Base-by-base conservation (phyloP, 2,113 vertebrate genomes). In the Tetrax tetrax region DNA sequence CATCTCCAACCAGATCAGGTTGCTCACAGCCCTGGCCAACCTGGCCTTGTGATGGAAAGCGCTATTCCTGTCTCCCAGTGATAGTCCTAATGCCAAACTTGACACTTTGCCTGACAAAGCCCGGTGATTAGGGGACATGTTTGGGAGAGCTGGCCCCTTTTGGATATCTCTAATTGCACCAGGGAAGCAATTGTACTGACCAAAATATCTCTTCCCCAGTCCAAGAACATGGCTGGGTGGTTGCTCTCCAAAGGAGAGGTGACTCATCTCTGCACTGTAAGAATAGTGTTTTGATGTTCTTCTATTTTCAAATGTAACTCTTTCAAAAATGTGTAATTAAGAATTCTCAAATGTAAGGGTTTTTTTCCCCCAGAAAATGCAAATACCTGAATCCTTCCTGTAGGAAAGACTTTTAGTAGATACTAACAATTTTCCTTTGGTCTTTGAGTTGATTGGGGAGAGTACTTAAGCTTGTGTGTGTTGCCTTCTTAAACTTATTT, bases 181-280 rank as follows among this genome's bases (percentile, higher is more conserved):
- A 2, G 75, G 56, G 22, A 70, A 70, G 35, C 79, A 43, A 60
- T 9, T 45, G 47, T 31, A 19, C 23, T 48, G 79, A 48, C 56
- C 37, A 29, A 85, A 88, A 74, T 66, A 51, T 61, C 64, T 47
- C 20, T n/a, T 23, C 48, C 69, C 60, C 17, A 22, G 50, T 3
- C 38, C 2, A 0, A 17, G 31, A n/a, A 37, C 2, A 1, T 47
- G 19, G 75, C 63, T 15, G 51, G 70, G 78, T 0, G 1, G 12
- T 12, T 1, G 8, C 22, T 31, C 25, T 28, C 56, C 1, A 7
- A 31, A 37, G 70, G 10, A 54, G 17, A n/a, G 56, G 27, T 37
- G 61, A 83, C 41, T 83, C 87, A 38, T 83, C 23, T 33, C 20
- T 9, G 69, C 2, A 2, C 29, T n/a, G 14, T 4, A 20, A 56